A percentile compares a stretch with the other conserved stretches of the same genome.
Conservation (phyloP, 1,140 invertebrate species). For the Galleria mellonella region DNA sequence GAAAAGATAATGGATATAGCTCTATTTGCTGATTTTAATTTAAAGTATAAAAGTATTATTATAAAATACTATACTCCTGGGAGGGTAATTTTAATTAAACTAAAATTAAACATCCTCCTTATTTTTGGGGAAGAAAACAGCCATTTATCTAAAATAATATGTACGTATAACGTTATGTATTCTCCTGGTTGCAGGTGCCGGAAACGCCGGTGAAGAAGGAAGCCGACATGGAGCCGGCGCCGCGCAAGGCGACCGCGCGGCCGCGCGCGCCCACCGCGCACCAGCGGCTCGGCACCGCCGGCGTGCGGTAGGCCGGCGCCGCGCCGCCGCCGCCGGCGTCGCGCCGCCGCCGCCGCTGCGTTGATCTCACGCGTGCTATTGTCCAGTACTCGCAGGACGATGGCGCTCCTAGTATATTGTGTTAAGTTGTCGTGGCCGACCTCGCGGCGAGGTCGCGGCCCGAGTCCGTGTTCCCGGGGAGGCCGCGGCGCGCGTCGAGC, state of each 20-base stretch:
- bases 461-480: no score
- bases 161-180: not conserved
- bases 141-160: no score
- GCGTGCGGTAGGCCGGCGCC: constrained; percentile 41
- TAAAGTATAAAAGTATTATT: no score
- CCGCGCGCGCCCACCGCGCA: constrained; percentile 32
- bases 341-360: not conserved
- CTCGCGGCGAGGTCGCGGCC: not conserved
- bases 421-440: not conserved
- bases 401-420: not conserved
- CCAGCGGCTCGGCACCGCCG: constrained; percentile 46
- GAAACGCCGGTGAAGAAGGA: constrained; percentile 24
- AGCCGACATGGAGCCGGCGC: constrained; percentile 9
- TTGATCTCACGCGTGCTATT: constrained; percentile 1
- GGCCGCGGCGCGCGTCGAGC: no score
- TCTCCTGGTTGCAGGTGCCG: constrained; percentile 8
- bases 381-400: not conserved
- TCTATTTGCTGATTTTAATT: no score
- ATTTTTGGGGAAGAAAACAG: no score
- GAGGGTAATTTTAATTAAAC: no score
- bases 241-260: constrained; percentile 1
- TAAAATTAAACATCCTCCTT: no score
- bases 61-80: no score
- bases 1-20: no score
- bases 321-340: not conserved